phyloP scores from a whole-genome alignment of 2,888 invertebrate genomes.

The Hetaerina titia region DNA sequence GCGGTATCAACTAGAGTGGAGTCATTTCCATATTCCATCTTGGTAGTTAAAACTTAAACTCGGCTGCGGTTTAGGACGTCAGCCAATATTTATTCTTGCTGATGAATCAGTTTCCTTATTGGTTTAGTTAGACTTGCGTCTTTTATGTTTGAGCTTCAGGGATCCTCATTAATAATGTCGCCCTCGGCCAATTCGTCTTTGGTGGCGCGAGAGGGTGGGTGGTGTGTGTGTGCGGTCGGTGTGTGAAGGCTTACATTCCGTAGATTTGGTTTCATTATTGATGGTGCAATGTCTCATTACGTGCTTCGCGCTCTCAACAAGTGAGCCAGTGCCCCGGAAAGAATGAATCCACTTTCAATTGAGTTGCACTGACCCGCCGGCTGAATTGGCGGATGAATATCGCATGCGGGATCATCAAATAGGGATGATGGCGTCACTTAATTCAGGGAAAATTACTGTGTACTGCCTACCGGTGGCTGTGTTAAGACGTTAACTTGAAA shows the following conservation, averaged over 20 bases:
- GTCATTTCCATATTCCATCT: not conserved
- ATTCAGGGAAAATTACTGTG: not conserved
- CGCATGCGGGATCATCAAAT: not conserved
- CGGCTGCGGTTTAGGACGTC: not conserved
- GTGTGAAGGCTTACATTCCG: not conserved
- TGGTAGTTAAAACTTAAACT: not conserved
- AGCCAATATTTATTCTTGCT: not conserved
- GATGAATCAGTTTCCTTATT: not conserved
- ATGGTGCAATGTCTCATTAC: not conserved
- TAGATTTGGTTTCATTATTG: not conserved
- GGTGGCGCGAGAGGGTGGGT: too few species aligned
- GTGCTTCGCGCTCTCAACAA: not conserved
- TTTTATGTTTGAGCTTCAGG: not conserved
- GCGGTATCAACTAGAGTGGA: not conserved
- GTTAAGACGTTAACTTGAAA: slow-evolving; percentile 23
- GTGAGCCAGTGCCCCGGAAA: not conserved
- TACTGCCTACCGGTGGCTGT: not conserved
- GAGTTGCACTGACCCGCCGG: not conserved
- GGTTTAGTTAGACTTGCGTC: not conserved
- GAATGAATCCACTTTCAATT: not conserved
- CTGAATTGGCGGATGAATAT: not conserved
- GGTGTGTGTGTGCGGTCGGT: not conserved
- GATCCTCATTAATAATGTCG: not conserved
- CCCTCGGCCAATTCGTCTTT: not conserved
- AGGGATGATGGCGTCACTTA: slow-evolving; percentile 23